Base-by-base conservation (phyloP, 2,888 invertebrate species). In the Heliconius sara region DNA sequence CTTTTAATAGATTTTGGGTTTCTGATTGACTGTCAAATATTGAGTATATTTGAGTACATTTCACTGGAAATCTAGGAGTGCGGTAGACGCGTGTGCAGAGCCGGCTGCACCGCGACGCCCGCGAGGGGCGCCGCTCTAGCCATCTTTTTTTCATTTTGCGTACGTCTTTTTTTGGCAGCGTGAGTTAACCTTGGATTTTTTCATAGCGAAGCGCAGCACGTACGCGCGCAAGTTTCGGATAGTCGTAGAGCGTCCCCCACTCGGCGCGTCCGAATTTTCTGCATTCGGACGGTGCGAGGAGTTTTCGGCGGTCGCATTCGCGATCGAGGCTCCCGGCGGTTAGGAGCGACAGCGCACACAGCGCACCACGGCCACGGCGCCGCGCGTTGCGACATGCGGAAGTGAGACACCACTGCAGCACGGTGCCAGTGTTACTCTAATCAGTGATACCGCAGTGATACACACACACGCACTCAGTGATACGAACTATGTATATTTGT, bases 91-190 rank as follows among this genome's bases (percentile, higher is more conserved):
- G 84, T 66, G 85, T 91, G 93, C 92, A 91, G 90, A 91, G 84
- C 86, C 86, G 87, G 88, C 89, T 94, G 95, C 94, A 93, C 86
- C 90, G 88, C 88, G 91, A 91, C 91, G 89, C 90, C 91, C 91
- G 89, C 89, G 88, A 89, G 93, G 92, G 90, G 94, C 91, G 90
- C 91, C 90, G 89, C 91, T 92, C 93, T 93, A 92, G 92, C 93
- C 92, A 90, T 93, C 93, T 92, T 94, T 93, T 93, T 88, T 94
- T 91, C 90, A 93, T 94, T 93, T 93, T 92, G 95, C 92, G 93
- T 93, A 93, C 93, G 95, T 95, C 95, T 95, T 95, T 95, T 95
- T 95, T 95, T 94, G 95, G 95, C 95, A 94, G 89, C 94, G 94
- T 93, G 93, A 91, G 92, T 92, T 95, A 94, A 94, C 95, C 95